Evolutionary conservation across 2,888 invertebrate species (phyloP).

Genomic region (Pseudolycoriella hygida): DNA sequence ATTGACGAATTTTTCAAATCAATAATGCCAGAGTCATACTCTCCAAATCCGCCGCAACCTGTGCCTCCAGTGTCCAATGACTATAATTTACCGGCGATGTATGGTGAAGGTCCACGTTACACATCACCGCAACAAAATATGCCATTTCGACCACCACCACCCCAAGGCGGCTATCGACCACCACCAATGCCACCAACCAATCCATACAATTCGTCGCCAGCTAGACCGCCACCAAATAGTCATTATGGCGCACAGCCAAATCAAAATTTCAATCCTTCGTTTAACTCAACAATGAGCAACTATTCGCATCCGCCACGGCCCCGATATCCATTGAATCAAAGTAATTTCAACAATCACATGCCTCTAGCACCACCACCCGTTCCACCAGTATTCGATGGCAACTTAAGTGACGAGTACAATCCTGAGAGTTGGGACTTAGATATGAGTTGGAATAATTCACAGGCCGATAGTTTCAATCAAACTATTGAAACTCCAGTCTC

Average conservation of each 20-base stretch:
- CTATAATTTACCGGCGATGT: not conserved
- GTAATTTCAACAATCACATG: constrained; percentile 19
- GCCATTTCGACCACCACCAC: constrained; percentile 5
- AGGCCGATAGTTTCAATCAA: constrained; percentile 15
- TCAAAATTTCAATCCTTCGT: not conserved
- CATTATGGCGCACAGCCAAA: not conserved
- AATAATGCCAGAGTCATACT: constrained; percentile 10
- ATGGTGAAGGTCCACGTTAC: not conserved
- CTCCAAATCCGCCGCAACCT: not conserved
- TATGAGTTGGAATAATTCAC: constrained; percentile 25
- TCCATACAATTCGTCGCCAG: not conserved
- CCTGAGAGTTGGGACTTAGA: constrained; percentile 31
- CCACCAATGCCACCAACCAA: not conserved
- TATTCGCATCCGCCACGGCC: constrained; percentile 22
- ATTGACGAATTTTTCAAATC: constrained; percentile 33
- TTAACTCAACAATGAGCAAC: not conserved
- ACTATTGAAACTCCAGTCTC: constrained; percentile 42
- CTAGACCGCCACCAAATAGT: not conserved
- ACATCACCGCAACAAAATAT: not conserved
- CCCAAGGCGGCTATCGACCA: not conserved
- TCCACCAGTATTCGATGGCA: constrained; percentile 19
- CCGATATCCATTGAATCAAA: constrained; percentile 11
- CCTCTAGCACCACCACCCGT: constrained; percentile 16
- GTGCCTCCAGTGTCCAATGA: constrained; percentile 14
- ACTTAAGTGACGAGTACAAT: constrained; percentile 25